phyloP scores from a whole-genome alignment of 2,797 vertebrate genomes.

The Bryconaethiops microstoma region DNA sequence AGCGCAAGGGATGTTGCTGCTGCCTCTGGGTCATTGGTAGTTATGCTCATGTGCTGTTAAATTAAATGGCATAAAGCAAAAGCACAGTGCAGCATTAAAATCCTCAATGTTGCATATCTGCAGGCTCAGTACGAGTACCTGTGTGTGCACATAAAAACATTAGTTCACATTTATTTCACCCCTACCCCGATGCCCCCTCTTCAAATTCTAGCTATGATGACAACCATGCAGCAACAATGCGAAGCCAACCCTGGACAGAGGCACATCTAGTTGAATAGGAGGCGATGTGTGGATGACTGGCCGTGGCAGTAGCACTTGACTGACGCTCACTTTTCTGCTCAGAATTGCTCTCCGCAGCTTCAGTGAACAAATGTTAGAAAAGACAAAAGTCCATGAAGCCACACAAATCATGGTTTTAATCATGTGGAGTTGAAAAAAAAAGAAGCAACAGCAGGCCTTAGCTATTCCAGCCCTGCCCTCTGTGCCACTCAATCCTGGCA shows the following conservation, averaged over 20 bases:
- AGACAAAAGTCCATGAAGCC: conserved; percentile 55
- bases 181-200: no score
- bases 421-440: conserved; percentile 52
- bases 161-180: not conserved
- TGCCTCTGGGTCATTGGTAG: no score
- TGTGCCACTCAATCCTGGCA: conserved; percentile 64
- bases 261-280: not conserved
- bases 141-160: not conserved
- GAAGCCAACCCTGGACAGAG: not conserved
- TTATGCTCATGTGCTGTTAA: not conserved
- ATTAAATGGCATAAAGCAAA: not conserved
- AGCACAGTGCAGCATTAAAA: not conserved
- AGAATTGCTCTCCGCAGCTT: conserved; percentile 37
- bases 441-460: not conserved
- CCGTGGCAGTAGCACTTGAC: not conserved
- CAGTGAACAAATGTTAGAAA: conserved; percentile 41
- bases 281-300: not conserved
- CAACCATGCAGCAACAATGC: not conserved
- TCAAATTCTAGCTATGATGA: not conserved
- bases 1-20: not conserved
- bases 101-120: not conserved
- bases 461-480: conserved; percentile 50
- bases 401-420: conserved; percentile 68
- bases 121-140: not conserved
- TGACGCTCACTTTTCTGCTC: conserved; percentile 38